Base-by-base conservation (phyloP, 37 sponge, comb jelly and placozoan species). In the Ephydatia muelleri region DNA sequence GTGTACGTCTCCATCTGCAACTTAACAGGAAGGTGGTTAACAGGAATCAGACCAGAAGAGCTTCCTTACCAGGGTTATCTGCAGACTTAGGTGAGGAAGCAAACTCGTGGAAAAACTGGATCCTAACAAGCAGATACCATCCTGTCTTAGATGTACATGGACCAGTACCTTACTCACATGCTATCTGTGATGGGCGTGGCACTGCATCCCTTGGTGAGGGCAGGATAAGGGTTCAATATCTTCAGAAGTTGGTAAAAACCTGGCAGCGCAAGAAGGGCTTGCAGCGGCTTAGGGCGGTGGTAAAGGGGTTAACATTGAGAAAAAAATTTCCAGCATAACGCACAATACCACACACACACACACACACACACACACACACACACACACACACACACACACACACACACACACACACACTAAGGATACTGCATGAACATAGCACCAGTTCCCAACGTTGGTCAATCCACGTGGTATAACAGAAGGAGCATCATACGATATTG, bases 371-470 rank as follows among this genome's bases (percentile, higher is more conserved):
- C n/a, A n/a, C n/a, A n/a, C n/a, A n/a, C n/a, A 27, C 0, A 3
- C 21, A 33, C 29, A 32, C 26, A 48, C 19, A 47, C 0, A 2
- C 25, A n/a, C 70, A 72, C 27, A 30, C 72, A 40, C 48, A 39
- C 84, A 71, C 66, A 64, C 25, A 49, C 47, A 43, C 21, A 13
- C 39, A 14, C n/a, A n/a, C n/a, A n/a, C n/a, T n/a, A 30, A 79
- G 90, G 91, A 87, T 89, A 92, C 97, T 84, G 94, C 87, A 84
- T 96, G 94, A 27, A 97, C 80, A 75, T 94, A 97, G 73, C 97
- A 97, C 80, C 85, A 77, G 82, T 94, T 94, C 13, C 88, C 95
- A 43, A 77, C 79, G 86, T 97, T 97, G 75, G 92, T 72, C 68
- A 97, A 87, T 2, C 97, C 97, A n/a, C 97, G 83, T 6, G 93